Conservation (phyloP, 2,113 vertebrate species). For the Lipotes vexillifer region DNA sequence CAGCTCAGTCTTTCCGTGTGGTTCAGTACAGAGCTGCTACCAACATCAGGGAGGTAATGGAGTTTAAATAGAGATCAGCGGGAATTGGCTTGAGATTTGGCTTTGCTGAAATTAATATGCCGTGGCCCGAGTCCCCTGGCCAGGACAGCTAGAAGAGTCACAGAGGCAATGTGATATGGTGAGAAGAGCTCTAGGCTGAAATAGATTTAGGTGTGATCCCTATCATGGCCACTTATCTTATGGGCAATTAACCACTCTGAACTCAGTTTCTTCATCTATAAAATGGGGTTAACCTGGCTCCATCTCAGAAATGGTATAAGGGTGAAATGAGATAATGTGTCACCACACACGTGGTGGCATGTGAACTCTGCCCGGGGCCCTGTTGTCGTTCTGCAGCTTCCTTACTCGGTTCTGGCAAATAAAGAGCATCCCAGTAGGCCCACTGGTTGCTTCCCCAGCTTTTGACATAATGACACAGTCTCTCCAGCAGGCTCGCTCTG, state of each 20-base stretch:
- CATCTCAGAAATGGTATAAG: not conserved
- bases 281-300: slow-evolving; percentile 5
- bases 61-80: not conserved
- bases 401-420: not conserved
- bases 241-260: not conserved
- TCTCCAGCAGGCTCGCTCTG: not conserved
- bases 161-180: not conserved
- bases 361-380: not conserved
- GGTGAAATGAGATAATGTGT: not conserved
- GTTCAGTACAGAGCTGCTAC: not conserved
- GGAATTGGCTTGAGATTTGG: not conserved
- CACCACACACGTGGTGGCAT: not conserved
- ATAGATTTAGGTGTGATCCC: not conserved
- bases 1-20: not conserved
- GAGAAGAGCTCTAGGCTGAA: not conserved
- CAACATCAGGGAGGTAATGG: not conserved
- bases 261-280: not conserved
- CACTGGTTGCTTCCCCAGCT: not conserved
- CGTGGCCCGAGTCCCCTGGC: not conserved
- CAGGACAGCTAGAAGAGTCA: not conserved
- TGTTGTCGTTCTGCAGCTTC: not conserved
- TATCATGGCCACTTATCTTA: not conserved
- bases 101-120: not conserved
- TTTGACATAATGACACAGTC: not conserved
- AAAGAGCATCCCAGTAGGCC: not conserved